Evolutionary conservation across 2,797 vertebrate species (phyloP), one percentile per base, ranked within the genome.

Genomic region (Graptemys geographica): DNA sequence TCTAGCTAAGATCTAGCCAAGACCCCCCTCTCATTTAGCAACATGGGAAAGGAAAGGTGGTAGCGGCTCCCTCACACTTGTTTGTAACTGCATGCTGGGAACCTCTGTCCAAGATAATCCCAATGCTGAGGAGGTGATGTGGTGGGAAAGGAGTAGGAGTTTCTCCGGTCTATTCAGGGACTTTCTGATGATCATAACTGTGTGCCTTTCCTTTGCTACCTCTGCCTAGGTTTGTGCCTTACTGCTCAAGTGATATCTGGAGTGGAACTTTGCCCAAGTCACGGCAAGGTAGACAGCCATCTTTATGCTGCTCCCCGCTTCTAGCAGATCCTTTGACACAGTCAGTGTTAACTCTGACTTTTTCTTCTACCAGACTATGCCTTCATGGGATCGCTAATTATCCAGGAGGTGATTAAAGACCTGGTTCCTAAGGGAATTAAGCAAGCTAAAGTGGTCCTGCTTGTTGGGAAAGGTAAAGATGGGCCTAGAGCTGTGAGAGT

Each of bases 211-310:
- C 18, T 49, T 47, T 87, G 28, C 49, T 59, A 28, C 86, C 21
- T 69, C 79, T 91, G 28, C 65, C 56, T 92, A 99, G 99, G 95
- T 98, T 99, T 97, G 98, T 99, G 82, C 99, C 99, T 1, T 99
- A 99, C 94, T 99, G 99, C 97, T 99, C 99, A 83, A 99, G 99
- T 89, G 99, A 99, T 94, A 98, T 99, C 49, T 99, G 99, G 99
- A 99, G 98, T 81, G 99, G 99, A 55, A 98, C 98, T 49, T 28
- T 91, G 55, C 84, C 94, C 72, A 92, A 90, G 47, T 52, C 87
- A 52, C 65, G 49, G 25, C 83, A 93, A 81, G 96, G 98, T 55
- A 98, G 13, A 44, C 47, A 25, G 37, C 37, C 27, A 25, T 57
- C 41, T 62, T 44, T 59, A 41, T 15, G 25, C 31, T 2, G 3